Base-by-base conservation (phyloP, 2,113 vertebrate species). In the Crotalus horridus region DNA sequence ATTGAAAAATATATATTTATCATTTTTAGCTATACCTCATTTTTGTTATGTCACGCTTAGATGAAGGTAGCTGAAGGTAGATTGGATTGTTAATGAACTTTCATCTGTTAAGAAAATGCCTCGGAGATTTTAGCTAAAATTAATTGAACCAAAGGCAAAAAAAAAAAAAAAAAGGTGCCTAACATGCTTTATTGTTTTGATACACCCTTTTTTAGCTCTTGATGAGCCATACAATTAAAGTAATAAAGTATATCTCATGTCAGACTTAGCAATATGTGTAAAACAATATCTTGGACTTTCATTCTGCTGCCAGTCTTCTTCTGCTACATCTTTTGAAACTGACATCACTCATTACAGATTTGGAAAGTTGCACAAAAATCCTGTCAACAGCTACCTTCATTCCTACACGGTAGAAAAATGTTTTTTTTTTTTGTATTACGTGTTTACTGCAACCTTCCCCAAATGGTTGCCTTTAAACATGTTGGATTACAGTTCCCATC, bases 181-280 rank as follows among this genome's bases (percentile, higher is more conserved):
- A 58, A 58, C 94, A 95, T 15, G 17, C 95, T 95, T 91, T 94
- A 94, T 96, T 93, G 55, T 95, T 97, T 97, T 97, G 96, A 97
- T 96, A 96, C 93, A 74, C 97, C 97, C 96, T 96, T 92, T 1
- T 93, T 3, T 3, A 93, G 90, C 94, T 95, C 94, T 93, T 95
- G 91, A 91, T 94, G 95, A 97, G 94, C 94, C 93, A 7, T 90
- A 55, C 88, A 48, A 51, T 81, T 91, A 92, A 26, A 89, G 94
- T 93, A 94, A 96, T 95, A 95, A 89, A 91, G 33, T 54, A 81
- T 91, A 64, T 64, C 90, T 92, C 92, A 8, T 89, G 58, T 87
- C n/a, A 93, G 81, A 95, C 94, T 92, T 92, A 93, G 89, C 89
- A 91, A 89, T 91, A 85, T 88, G 94, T 94, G 89, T 90, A 81